These are phyloP conservation scores for Nymphicus hollandicus DNA, from an alignment of 2,113 vertebrate species.

Conservation along the genomic window DNA sequence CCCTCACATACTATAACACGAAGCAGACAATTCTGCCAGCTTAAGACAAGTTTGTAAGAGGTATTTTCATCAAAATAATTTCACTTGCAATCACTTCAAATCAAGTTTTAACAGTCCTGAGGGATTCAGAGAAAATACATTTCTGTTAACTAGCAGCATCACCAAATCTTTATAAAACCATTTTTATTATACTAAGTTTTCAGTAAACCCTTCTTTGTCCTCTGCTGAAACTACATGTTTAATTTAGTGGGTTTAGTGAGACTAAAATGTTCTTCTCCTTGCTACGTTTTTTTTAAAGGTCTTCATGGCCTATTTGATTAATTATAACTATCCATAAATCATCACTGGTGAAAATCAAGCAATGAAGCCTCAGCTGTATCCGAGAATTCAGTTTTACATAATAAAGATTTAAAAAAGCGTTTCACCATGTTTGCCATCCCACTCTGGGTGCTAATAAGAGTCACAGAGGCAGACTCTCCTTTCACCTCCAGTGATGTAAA, in stretches of 20 bases:
- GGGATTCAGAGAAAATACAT: not conserved
- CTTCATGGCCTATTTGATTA: constrained; percentile 28
- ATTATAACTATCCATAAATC: constrained; percentile 49
- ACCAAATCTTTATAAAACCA: not conserved
- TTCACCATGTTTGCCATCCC: not conserved
- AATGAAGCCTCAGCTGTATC: not conserved
- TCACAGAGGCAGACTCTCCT: not conserved
- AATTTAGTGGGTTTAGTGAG: constrained; percentile 16
- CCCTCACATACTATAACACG: not conserved
- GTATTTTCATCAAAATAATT: constrained; percentile 13
- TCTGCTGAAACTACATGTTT: not conserved
- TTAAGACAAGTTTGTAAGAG: not conserved
- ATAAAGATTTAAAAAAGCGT: not conserved
- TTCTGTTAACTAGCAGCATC: not conserved
- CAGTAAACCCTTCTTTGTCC: constrained; percentile 39
- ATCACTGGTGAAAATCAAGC: not conserved
- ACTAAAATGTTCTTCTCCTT: constrained; percentile 15
- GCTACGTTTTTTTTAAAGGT: not conserved
- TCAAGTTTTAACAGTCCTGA: not conserved
- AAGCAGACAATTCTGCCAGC: not conserved
- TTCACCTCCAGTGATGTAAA: not conserved
- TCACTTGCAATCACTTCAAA: constrained; percentile 25
- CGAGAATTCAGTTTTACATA: not conserved
- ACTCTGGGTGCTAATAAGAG: not conserved
- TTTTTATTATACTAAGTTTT: constrained; percentile 30